Evolutionary conservation across 2,797 vertebrate genomes (phyloP), one percentile per base, ranked within the genome.

Genomic region (Hemitrygon akajei): DNA sequence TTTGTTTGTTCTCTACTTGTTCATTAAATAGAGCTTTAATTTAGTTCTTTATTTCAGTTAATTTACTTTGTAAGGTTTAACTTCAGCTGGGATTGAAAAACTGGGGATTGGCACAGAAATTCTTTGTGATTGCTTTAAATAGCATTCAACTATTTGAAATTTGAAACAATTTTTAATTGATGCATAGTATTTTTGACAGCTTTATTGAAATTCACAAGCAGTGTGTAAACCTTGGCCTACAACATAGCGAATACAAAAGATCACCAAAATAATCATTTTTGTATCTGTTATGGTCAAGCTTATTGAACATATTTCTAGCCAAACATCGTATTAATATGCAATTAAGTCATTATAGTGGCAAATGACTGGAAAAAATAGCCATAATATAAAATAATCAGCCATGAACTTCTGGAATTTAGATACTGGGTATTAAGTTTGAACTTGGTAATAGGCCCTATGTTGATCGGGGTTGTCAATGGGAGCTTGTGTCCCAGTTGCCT

Each of bases 1-100:
- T 40, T 30, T 30, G 81, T 84, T 92, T 92, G 71, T 93, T 30
- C 91, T 93, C 71, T 76, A 25, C 76, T 40, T 93, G 71, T 93
- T 93, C 91, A 73, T 76, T 75, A 73, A 56, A 73, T 93, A 30
- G 5, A 93, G 71, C 91, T 75, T 76, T 93, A 58, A 93, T 71
- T 40, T 56, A 56, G 7, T 56, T 76, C 69, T 75, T 73, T 56
- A 56, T 76, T 47, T 93, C 40, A 30, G 91, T 58, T 25, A 25
- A 58, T 76, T 93, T 76, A 75, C 69, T 75, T 76, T 76, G 20
- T 56, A 12, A 30, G 91, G 18, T 25, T 73, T 75, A 30, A 14
- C 27, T 69, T 75, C 20, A 75, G 25, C 34, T 92, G 69, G 40
- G 40, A 92, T 75, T 73, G 11, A 92, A 92, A 40, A 37, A 27